A percentile compares a stretch with the other conserved stretches of the same genome.
Evolutionary conservation across 1,140 invertebrate species (phyloP).

Genomic region (Globodera ellingtonae): DNA sequence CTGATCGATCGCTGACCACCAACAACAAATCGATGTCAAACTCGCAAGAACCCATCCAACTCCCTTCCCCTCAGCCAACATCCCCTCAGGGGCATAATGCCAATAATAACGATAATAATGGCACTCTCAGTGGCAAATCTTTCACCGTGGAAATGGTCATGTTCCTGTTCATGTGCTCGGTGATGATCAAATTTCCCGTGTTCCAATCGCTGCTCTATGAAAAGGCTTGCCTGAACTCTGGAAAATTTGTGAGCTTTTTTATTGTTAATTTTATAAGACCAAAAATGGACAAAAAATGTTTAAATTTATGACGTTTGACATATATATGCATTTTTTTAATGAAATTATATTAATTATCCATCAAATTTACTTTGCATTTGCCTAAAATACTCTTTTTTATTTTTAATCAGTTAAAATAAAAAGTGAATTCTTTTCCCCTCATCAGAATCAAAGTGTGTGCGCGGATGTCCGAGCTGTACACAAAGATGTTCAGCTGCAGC

Average conservation of each 20-base stretch:
- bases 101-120: background rate
- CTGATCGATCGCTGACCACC: too few relatives aligned
- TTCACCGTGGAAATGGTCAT: conserved; percentile 34
- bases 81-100: too few relatives aligned
- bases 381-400: background rate
- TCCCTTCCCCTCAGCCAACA: too few relatives aligned
- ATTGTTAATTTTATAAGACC: too few relatives aligned
- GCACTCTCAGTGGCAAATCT: background rate
- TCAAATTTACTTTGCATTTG: conserved; percentile 17
- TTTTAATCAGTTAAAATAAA: conserved; percentile 23
- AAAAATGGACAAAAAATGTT: too few relatives aligned
- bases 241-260: conserved; percentile 2
- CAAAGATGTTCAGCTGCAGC: conserved; percentile 47
- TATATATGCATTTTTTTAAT: too few relatives aligned
- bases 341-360: too few relatives aligned
- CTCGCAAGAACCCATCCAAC: too few relatives aligned
- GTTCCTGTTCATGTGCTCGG: conserved; percentile 51
- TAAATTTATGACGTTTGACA: too few relatives aligned
- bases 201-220: conserved; percentile 56
- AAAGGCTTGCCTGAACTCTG: conserved; percentile 46
- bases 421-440: background rate
- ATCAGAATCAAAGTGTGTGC: conserved; percentile 33
- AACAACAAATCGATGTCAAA: too few relatives aligned
- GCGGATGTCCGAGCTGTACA: conserved; percentile 39
- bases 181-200: conserved; percentile 51